Evolutionary conservation across 2,888 invertebrate species (phyloP).

Genomic region (Leucophora obtusa): DNA sequence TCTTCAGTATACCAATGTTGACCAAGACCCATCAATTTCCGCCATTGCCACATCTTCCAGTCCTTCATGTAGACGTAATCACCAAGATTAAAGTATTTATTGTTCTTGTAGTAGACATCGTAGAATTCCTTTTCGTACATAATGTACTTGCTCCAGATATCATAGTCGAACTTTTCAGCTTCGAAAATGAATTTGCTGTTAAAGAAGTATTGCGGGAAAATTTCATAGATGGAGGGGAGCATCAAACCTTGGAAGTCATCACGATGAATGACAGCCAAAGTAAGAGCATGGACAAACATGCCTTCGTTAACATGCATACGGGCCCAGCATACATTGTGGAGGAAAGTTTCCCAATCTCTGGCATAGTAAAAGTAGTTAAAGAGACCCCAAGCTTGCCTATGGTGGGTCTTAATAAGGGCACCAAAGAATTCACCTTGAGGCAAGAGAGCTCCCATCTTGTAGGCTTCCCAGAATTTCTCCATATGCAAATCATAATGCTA

Average conservation of each 20-base stretch:
- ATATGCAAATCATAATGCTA: conserved; percentile 66
- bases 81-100: conserved; percentile 55
- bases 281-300: conserved; percentile 83
- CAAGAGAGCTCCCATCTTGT: conserved; percentile 77
- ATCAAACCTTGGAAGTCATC: conserved; percentile 82
- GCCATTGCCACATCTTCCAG: conserved; percentile 69
- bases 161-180: conserved; percentile 81
- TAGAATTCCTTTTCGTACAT: conserved; percentile 69
- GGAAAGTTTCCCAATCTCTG: conserved; percentile 85
- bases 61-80: conserved; percentile 67
- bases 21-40: conserved; percentile 69
- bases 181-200: conserved; percentile 83
- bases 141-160: conserved; percentile 76
- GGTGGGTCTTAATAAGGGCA: conserved; percentile 79
- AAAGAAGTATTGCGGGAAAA: conserved; percentile 85
- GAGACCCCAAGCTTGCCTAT: conserved; percentile 80
- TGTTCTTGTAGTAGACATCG: conserved; percentile 66
- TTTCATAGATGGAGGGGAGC: conserved; percentile 85
- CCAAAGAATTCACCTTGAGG: conserved; percentile 81
- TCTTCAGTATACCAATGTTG: conserved; percentile 67
- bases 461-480: conserved; percentile 67
- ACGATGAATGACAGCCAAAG: conserved; percentile 81
- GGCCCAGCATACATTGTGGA: conserved; percentile 83
- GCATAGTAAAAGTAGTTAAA: conserved; percentile 84
- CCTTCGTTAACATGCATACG: conserved; percentile 84